A percentile compares a stretch with the other conserved stretches of the same genome.
Evolutionary conservation across 2,888 invertebrate species (phyloP).

Genomic region (Gymnosoma rotundatum): DNA sequence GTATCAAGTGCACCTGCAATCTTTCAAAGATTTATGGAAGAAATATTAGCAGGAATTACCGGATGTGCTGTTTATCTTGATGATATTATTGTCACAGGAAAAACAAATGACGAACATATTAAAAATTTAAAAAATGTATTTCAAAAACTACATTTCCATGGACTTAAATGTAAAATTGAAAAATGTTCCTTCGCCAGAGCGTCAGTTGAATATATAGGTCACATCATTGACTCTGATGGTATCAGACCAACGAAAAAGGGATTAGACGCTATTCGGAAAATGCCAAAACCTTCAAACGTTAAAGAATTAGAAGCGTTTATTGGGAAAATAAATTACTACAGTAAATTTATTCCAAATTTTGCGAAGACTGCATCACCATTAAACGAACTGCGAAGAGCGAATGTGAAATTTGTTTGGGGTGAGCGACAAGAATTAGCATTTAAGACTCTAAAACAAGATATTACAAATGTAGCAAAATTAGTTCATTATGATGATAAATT

Average conservation of each 20-base stretch:
- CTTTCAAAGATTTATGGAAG: constrained; percentile 62
- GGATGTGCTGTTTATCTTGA: background rate
- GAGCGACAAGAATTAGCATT: constrained; percentile 37
- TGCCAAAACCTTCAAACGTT: constrained; percentile 52
- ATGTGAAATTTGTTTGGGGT: constrained; percentile 45
- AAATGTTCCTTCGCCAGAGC: constrained; percentile 61
- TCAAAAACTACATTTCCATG: too few species aligned
- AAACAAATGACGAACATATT: constrained; percentile 52
- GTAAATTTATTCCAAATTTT: constrained; percentile 65
- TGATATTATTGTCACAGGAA: constrained; percentile 57
- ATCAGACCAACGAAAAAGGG: constrained; percentile 45
- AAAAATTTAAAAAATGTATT: constrained; percentile 40
- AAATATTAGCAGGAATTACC: constrained; percentile 18
- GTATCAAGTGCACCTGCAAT: constrained; percentile 58
- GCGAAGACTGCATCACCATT: constrained; percentile 59
- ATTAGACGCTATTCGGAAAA: constrained; percentile 46
- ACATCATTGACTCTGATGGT: constrained; percentile 56
- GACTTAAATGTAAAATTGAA: constrained; percentile 41
- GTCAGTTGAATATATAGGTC: constrained; percentile 66
- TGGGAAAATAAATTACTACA: constrained; percentile 66
- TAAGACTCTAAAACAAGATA: constrained; percentile 31
- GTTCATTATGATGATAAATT: constrained; percentile 57
- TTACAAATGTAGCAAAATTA: constrained; percentile 45
- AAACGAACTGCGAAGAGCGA: constrained; percentile 36
- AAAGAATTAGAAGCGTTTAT: constrained; percentile 61